Conservation (phyloP, 2,113 vertebrate genomes). For the Petroica traversi region DNA sequence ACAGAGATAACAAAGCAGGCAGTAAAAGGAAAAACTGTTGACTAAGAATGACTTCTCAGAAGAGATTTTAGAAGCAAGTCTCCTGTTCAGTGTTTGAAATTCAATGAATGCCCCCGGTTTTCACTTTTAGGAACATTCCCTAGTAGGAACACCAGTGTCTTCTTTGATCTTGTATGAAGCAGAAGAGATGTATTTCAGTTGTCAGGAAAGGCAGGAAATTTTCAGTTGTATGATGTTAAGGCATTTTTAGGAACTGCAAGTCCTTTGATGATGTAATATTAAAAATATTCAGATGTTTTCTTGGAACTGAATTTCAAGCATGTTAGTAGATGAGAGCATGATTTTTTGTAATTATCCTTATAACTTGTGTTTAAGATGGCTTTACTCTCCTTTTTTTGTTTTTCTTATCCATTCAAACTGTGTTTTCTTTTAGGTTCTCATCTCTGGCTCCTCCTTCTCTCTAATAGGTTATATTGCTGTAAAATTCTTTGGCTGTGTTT, state of each 20-base stretch:
- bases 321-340: neutral
- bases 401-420: neutral
- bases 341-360: neutral
- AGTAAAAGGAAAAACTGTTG: neutral
- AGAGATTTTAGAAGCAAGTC: neutral
- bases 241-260: neutral
- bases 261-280: neutral
- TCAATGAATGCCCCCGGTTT: neutral
- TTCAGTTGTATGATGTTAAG: neutral
- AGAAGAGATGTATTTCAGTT: neutral
- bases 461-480: neutral
- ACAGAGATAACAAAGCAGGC: neutral
- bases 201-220: neutral
- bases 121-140: neutral
- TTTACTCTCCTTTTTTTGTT: neutral
- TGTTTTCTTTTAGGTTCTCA: neutral
- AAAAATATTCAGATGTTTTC: neutral
- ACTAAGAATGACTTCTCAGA: neutral
- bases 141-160: neutral
- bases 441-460: neutral
- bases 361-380: neutral
- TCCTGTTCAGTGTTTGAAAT: neutral
- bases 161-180: neutral
- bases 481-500: neutral
- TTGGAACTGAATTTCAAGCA: neutral